These are phyloP conservation scores for Ornithoptera priamus DNA, from an alignment of 2,888 invertebrate species.

Conservation along the genomic window DNA sequence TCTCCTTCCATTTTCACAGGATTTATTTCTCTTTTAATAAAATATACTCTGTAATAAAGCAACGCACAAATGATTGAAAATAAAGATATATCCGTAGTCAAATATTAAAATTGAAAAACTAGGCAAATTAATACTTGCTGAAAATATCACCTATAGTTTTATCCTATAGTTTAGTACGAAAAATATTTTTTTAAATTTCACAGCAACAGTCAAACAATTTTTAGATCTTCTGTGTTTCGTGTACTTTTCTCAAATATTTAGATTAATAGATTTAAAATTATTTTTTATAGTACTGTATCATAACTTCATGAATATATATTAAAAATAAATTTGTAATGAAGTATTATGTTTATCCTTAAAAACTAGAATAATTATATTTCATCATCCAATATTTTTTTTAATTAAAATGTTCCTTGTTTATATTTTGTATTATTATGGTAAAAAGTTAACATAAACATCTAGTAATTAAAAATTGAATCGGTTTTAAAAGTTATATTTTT, in stretches of 20 bases:
- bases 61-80: background rate
- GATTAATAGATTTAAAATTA: background rate
- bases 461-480: too few relatives aligned
- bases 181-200: background rate
- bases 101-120: background rate
- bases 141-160: background rate
- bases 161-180: background rate
- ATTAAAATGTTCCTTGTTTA: too few relatives aligned
- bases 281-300: background rate
- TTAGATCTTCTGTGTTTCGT: background rate
- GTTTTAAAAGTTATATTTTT: too few relatives aligned
- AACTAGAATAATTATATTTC: too few relatives aligned
- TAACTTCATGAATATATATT: background rate
- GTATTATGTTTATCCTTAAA: too few relatives aligned
- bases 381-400: too few relatives aligned
- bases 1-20: slow-evolving; percentile 68
- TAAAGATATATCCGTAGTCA: background rate
- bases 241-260: too few relatives aligned
- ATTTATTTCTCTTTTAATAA: slow-evolving; percentile 1
- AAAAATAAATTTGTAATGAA: too few relatives aligned
- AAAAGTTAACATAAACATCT: too few relatives aligned
- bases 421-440: too few relatives aligned
- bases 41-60: background rate
- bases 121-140: background rate
- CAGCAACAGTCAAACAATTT: background rate